Percentiles rank a stretch among this genome's conserved stretches.
phyloP scores from a whole-genome alignment of 2,888 invertebrate genomes.

The Tipula vernalis region DNA sequence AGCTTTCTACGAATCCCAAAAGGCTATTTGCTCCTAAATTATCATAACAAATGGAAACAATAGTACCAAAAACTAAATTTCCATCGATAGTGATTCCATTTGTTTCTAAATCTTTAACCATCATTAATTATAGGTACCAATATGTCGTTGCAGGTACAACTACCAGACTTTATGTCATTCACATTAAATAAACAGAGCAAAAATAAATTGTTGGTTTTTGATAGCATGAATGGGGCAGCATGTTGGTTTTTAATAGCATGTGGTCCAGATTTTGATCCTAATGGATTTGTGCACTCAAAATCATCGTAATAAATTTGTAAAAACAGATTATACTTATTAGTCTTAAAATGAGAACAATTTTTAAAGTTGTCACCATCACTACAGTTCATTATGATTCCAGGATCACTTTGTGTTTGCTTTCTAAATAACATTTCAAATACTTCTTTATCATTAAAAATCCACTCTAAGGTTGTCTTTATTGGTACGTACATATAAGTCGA shows the following conservation, averaged over 20 bases:
- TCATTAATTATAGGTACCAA: neutral
- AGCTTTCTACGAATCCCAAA: neutral
- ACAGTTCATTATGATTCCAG: neutral
- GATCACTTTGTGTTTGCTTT: neutral
- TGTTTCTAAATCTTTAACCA: neutral
- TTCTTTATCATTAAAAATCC: too few relatives aligned
- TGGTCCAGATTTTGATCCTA: neutral
- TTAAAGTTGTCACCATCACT: neutral
- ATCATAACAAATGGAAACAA: neutral
- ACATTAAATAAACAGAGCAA: neutral
- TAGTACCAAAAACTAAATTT: neutral
- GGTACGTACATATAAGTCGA: neutral
- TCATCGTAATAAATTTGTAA: too few relatives aligned
- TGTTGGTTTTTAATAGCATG: neutral
- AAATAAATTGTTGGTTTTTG: neutral
- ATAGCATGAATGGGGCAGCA: too few relatives aligned
- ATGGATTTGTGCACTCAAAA: neutral
- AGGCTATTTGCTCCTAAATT: neutral
- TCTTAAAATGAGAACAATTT: neutral
- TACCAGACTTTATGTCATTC: neutral
- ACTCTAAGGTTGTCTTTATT: neutral
- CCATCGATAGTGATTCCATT: neutral
- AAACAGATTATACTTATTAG: neutral
- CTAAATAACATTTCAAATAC: neutral
- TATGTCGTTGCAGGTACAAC: neutral